Conservation (phyloP, 2,797 vertebrate genomes). For the Cetoscarus ocellatus region DNA sequence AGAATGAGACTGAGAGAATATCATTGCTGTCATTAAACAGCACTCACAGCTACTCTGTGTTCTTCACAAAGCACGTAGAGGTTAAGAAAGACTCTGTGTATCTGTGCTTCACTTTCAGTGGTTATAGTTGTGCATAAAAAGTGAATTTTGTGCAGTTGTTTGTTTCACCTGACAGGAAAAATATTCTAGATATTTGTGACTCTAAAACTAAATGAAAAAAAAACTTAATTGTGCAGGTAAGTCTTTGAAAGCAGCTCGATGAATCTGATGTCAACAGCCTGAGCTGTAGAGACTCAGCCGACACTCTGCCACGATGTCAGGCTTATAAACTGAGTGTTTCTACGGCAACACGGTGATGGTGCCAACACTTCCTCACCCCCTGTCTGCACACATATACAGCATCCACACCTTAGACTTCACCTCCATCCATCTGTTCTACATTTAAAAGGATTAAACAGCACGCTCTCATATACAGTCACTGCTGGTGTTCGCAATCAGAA, state of each 20-base stretch:
- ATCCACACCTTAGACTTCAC: conserved; percentile 15
- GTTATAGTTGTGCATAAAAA: no score
- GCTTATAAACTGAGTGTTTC: conserved; percentile 9
- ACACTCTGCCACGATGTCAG: conserved; percentile 12
- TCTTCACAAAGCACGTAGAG: no score
- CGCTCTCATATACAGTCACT: conserved; percentile 9
- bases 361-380: neutral
- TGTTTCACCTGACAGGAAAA: no score
- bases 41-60: no score
- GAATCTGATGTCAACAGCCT: neutral
- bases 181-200: no score
- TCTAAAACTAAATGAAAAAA: no score
- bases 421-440: conserved; percentile 34
- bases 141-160: no score
- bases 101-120: no score
- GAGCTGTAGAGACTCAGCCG: neutral
- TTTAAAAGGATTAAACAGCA: conserved; percentile 32
- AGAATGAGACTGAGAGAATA: no score
- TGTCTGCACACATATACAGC: conserved; percentile 11
- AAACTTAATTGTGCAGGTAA: neutral
- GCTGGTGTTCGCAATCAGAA: neutral
- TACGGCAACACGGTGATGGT: conserved; percentile 11
- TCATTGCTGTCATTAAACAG: no score
- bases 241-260: neutral
- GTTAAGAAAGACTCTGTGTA: no score